phyloP scores from a whole-genome alignment of 2,113 vertebrate genomes.

The Pluvialis apricaria region DNA sequence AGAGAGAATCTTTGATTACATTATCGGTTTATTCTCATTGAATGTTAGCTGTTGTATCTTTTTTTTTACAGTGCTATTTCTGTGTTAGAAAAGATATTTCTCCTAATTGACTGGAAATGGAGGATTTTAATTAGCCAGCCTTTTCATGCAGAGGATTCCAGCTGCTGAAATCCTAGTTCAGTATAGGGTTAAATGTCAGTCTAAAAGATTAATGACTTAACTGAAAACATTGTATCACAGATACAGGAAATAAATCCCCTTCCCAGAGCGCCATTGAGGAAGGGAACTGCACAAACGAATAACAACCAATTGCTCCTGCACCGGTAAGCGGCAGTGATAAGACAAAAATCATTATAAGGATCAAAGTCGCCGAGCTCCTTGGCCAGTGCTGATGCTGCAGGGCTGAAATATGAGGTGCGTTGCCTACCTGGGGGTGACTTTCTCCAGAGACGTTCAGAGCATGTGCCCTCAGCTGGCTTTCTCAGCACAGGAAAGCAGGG shows the following conservation, averaged over 20 bases:
- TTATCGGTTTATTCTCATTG: constrained; percentile 40
- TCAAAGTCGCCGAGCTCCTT: neutral
- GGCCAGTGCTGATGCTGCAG: accelerated
- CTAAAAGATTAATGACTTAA: constrained; percentile 34
- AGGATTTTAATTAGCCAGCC: neutral
- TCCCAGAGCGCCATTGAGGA: neutral
- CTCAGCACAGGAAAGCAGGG: neutral
- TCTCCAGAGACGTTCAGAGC: neutral
- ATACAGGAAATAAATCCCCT: constrained; percentile 12
- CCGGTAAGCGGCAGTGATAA: neutral
- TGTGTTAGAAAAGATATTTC: constrained; percentile 12
- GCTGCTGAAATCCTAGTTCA: neutral
- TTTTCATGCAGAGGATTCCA: neutral
- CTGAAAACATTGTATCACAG: neutral
- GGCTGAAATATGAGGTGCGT: neutral
- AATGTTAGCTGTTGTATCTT: neutral
- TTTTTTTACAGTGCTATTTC: neutral
- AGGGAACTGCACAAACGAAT: neutral
- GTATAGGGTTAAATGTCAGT: neutral
- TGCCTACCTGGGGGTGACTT: neutral
- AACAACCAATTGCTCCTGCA: neutral
- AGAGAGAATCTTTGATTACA: constrained; percentile 43
- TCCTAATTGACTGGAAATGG: neutral
- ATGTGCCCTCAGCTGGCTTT: neutral
- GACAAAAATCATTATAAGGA: constrained; percentile 9